phyloP scores from a whole-genome alignment of 2,797 vertebrate genomes.

The Hozukius guyotensis region DNA sequence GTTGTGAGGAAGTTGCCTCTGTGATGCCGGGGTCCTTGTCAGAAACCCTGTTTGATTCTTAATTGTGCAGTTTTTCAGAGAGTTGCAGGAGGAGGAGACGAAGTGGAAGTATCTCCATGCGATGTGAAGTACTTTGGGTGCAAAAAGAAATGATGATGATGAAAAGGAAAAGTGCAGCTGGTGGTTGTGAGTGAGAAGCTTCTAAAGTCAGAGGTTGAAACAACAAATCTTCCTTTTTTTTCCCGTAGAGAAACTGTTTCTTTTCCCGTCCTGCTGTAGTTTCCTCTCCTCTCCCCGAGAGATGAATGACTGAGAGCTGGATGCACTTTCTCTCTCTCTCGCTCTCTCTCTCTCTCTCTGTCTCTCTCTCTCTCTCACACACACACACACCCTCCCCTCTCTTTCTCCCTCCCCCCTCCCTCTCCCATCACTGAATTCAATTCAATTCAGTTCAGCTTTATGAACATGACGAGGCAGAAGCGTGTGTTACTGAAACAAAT shows the following conservation, averaged over 20 bases:
- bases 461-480: conserved; percentile 58
- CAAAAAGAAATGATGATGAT: background rate
- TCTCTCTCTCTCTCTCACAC: background rate
- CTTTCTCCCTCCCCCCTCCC: conserved; percentile 51
- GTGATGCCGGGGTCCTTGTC: background rate
- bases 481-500: background rate
- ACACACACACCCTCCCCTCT: conserved; percentile 20
- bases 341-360: conserved; percentile 17
- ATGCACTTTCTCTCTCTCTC: conserved; percentile 52
- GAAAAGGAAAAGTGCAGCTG: background rate
- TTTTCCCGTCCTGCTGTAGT: conserved; percentile 55
- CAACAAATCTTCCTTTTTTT: background rate
- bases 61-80: conserved; percentile 17
- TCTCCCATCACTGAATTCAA: conserved; percentile 56
- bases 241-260: background rate
- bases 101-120: conserved; percentile 28
- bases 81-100: conserved; percentile 5
- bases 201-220: background rate
- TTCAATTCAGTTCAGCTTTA: conserved; percentile 14
- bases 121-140: background rate
- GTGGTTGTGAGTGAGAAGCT: background rate
- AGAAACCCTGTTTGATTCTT: background rate
- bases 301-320: conserved; percentile 81
- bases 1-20: background rate
- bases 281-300: conserved; percentile 72